phyloP scores from a whole-genome alignment of 1,140 invertebrate species.

The Trichonephila inaurata region DNA sequence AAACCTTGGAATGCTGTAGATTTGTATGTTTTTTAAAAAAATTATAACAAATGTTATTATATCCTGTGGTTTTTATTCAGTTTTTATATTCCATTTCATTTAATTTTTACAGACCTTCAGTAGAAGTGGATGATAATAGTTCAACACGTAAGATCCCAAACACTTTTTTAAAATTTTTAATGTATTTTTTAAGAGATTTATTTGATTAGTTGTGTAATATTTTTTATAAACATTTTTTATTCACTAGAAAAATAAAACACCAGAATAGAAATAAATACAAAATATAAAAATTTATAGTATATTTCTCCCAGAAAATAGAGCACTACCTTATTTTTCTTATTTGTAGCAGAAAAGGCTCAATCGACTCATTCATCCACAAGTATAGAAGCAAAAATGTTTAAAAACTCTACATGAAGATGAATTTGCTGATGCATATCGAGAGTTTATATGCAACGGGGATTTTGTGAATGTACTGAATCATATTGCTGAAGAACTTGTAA shows the following conservation, averaged over 20 bases:
- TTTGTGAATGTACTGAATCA: slow-evolving; percentile 31
- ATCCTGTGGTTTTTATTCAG: too few relatives aligned
- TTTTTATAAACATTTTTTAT: too few relatives aligned
- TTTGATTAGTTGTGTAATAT: too few relatives aligned
- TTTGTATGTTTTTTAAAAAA: background rate
- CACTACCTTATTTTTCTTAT: background rate
- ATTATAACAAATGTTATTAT: too few relatives aligned
- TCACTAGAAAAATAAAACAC: background rate
- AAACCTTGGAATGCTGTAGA: background rate
- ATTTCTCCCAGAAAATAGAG: background rate
- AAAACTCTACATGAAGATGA: slow-evolving; percentile 26
- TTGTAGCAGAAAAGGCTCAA: background rate
- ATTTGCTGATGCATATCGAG: slow-evolving; percentile 30
- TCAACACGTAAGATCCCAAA: background rate
- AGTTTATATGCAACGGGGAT: background rate
- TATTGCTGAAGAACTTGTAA: slow-evolving; percentile 53
- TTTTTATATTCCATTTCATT: too few relatives aligned
- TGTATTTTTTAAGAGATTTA: too few relatives aligned
- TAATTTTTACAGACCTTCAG: background rate
- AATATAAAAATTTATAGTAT: background rate
- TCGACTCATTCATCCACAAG: background rate
- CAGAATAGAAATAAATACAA: background rate
- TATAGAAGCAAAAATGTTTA: background rate
- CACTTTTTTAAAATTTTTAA: too few relatives aligned
- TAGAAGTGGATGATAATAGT: background rate